Percentiles rank a stretch among this genome's conserved stretches.
Evolutionary conservation across 2,113 vertebrate species (phyloP).

Genomic region (Speoplatyrhinus poulsoni): DNA sequence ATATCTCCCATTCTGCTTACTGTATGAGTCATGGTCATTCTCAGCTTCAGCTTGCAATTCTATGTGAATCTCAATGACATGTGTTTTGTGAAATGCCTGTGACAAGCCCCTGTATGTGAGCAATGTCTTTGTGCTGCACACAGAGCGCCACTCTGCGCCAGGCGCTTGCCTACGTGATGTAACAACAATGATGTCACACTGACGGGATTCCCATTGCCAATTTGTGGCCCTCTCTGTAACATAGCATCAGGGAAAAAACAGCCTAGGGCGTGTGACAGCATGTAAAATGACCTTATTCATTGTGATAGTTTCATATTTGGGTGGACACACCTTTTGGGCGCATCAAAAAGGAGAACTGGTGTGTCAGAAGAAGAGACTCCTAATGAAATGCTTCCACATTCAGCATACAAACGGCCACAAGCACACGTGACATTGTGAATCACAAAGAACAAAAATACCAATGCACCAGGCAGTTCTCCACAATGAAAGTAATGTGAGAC

Average conservation of each 20-base stretch:
- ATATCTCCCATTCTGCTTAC: conserved; percentile 9
- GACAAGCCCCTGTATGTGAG: conserved; percentile 57
- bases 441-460: not conserved
- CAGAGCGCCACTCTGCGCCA: conserved; percentile 51
- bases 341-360: not conserved
- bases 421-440: too few relatives aligned
- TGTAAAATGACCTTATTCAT: conserved; percentile 17
- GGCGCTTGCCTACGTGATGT: conserved; percentile 50
- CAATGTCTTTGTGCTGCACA: conserved; percentile 63
- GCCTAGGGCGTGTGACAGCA: conserved; percentile 5
- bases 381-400: not conserved
- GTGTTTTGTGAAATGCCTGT: conserved; percentile 45
- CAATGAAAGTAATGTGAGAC: not conserved
- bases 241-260: conserved; percentile 31
- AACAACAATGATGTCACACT: conserved; percentile 67
- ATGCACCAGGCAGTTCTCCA: not conserved
- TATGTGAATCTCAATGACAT: conserved; percentile 38
- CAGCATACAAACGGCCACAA: not conserved
- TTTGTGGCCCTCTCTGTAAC: conserved; percentile 53
- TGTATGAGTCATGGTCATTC: conserved; percentile 54
- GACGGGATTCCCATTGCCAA: conserved; percentile 58
- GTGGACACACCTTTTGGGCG: too few relatives aligned
- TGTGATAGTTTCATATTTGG: not conserved
- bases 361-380: too few relatives aligned
- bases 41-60: conserved; percentile 29